These are phyloP conservation scores for Chaitophorus viminalis DNA, from an alignment of 2,888 invertebrate genomes.

Conservation along the genomic window DNA sequence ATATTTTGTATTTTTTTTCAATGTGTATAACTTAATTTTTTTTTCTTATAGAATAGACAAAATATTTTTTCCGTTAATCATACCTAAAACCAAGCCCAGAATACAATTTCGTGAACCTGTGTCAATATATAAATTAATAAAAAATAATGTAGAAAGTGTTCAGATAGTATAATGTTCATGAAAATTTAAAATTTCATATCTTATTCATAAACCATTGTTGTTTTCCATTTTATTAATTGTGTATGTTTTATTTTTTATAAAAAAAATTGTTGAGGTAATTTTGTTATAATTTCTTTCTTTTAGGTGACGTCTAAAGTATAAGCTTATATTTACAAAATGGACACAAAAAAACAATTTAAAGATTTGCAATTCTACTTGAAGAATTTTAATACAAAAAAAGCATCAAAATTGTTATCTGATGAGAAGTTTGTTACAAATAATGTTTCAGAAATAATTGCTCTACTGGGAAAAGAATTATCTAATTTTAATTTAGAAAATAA, in stretches of 20 bases:
- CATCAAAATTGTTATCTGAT: background rate
- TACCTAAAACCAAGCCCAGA: too few relatives aligned
- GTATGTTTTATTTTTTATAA: background rate
- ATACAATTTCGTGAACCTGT: too few relatives aligned
- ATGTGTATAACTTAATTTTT: too few relatives aligned
- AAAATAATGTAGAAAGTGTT: too few relatives aligned
- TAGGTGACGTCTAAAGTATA: slow-evolving; percentile 48
- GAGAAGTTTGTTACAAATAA: background rate
- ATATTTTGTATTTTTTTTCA: too few relatives aligned
- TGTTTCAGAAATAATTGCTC: background rate
- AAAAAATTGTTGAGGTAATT: slow-evolving; percentile 27
- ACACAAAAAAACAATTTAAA: slow-evolving; percentile 15
- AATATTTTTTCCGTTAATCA: too few relatives aligned
- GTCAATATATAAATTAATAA: too few relatives aligned
- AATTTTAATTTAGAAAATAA: slow-evolving; percentile 8
- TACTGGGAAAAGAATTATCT: slow-evolving; percentile 18
- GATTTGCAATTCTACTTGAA: slow-evolving; percentile 29
- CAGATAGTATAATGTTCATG: too few relatives aligned
- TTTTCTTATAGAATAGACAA: too few relatives aligned
- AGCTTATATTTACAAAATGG: slow-evolving; percentile 48
- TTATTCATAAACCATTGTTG: background rate
- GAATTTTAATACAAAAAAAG: slow-evolving; percentile 1
- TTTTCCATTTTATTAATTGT: background rate
- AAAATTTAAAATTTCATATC: background rate
- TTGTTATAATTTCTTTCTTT: slow-evolving; percentile 57